Conservation (phyloP, 1,140 invertebrate species). For the Drosophila pachea region DNA sequence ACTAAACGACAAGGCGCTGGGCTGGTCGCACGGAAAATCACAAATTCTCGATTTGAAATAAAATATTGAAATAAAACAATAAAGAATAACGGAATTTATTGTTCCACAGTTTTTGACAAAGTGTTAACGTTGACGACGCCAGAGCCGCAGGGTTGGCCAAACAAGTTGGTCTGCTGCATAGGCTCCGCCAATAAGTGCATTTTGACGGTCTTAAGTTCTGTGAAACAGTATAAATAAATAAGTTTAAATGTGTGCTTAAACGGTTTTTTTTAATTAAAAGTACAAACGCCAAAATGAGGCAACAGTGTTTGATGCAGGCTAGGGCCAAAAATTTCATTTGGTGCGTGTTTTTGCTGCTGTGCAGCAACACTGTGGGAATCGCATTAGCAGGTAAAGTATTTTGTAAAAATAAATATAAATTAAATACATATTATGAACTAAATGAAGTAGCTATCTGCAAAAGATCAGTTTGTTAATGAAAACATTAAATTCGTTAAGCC, state of each 20-base stretch:
- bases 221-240: constrained; percentile 18
- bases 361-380: constrained; percentile 54
- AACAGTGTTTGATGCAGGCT: constrained; percentile 10
- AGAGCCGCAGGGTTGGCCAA: constrained; percentile 21
- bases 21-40: constrained; percentile 16
- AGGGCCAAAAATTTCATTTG: constrained; percentile 39
- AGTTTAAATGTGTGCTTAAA: constrained; percentile 60
- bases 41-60: constrained; percentile 9
- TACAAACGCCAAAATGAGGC: constrained; percentile 53
- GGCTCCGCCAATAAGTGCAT: constrained; percentile 43
- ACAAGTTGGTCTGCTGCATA: constrained; percentile 15
- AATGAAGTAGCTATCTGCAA: background rate
- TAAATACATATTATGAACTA: background rate
- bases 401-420: background rate
- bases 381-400: constrained; percentile 58
- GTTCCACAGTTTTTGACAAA: background rate
- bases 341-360: constrained; percentile 48
- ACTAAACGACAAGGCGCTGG: constrained; percentile 49
- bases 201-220: constrained; percentile 25
- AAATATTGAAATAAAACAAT: constrained; percentile 4
- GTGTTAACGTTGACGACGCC: constrained; percentile 31
- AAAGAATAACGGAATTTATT: background rate
- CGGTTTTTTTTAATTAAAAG: constrained; percentile 20
- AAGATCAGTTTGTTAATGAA: constrained; percentile 36
- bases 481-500: constrained; percentile 57